A percentile compares a stretch with the other conserved stretches of the same genome.
Conservation (phyloP, 2,888 invertebrate species). For the Mellilla xanthometata region DNA sequence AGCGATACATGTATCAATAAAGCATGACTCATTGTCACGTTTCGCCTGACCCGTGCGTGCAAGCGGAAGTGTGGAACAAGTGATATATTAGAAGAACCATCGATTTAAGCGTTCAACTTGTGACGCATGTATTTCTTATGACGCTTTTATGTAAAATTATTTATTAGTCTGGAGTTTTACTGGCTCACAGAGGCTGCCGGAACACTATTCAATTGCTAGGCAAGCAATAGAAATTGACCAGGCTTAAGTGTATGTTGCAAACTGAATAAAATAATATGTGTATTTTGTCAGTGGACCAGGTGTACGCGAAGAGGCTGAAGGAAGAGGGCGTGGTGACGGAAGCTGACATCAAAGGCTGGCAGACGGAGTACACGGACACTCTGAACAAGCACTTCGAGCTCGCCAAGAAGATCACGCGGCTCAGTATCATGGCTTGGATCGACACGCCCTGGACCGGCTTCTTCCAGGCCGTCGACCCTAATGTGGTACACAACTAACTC, state of each 20-base stretch:
- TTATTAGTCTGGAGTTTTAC: no score
- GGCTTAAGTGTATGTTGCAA: background rate
- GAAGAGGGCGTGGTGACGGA: constrained; percentile 88
- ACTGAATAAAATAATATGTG: background rate
- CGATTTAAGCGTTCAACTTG: no score
- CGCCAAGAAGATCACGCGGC: constrained; percentile 70
- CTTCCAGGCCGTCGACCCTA: constrained; percentile 91
- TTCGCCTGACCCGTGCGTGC: no score
- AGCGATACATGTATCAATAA: no score
- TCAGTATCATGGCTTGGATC: constrained; percentile 94
- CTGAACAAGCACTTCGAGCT: constrained; percentile 69
- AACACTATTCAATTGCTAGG: no score
- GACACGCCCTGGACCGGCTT: constrained; percentile 98
- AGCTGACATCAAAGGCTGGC: constrained; percentile 83
- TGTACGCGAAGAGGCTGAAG: constrained; percentile 88
- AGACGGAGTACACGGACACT: constrained; percentile 69
- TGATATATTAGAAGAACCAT: no score
- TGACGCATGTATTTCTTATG: no score
- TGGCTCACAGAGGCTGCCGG: no score
- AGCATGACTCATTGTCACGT: no score
- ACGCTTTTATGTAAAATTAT: no score
- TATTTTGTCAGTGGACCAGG: constrained; percentile 80
- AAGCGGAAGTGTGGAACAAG: no score
- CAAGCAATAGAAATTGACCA: no score
- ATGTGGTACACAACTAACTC: constrained; percentile 69